Base-by-base conservation (phyloP, 2,797 vertebrate genomes). In the Tadarida brasiliensis region DNA sequence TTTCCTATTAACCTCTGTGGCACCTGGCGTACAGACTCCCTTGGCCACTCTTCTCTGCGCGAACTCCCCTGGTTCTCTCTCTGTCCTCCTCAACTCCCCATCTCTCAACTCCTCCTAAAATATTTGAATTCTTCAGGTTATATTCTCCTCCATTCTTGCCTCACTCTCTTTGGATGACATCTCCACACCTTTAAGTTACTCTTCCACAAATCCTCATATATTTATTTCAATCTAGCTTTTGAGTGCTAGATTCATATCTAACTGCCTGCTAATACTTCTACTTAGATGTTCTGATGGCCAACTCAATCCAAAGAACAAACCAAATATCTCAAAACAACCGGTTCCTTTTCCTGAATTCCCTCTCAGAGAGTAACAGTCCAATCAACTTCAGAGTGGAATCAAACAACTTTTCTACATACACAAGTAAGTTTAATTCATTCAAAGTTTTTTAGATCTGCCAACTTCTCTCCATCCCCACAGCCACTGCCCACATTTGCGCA, bases 241-340 rank as follows among this genome's bases (percentile, higher is more conserved):
- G 24, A 85, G 15, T 33, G 54, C 39, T 33, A 65, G 19, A 80
- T 11, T 80, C 19, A 2, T 24, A 73, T 56, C 35, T 39, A 39
- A 35, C 22, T 81, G 56, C 39, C 26, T 59, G 84, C 16, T 73
- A 85, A 73, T 33, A 76, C 24, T 56, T 92, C 33, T 68, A 47
- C 30, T 22, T 89, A 24, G 26, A 74, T 19, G 15, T 70, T 74
- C 33, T 0, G 30, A 57, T 49, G 39, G 71, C 33, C 44, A 73
- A 89, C 30, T 71, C 22, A 80, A 85, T 81, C 44, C 39, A 87
- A 92, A 94, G 59, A 59, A 82, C 67, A 86, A 87, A 74, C 24
- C 59, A 94, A 90, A 73, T 14, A 71, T 86, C 63, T 77, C 63
- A 44, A 92, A 90, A 82, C 17, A 77, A 92, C 19, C 19, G 28